Evolutionary conservation across 2,113 vertebrate species (phyloP).

Genomic region (Seriola dumerili): DNA sequence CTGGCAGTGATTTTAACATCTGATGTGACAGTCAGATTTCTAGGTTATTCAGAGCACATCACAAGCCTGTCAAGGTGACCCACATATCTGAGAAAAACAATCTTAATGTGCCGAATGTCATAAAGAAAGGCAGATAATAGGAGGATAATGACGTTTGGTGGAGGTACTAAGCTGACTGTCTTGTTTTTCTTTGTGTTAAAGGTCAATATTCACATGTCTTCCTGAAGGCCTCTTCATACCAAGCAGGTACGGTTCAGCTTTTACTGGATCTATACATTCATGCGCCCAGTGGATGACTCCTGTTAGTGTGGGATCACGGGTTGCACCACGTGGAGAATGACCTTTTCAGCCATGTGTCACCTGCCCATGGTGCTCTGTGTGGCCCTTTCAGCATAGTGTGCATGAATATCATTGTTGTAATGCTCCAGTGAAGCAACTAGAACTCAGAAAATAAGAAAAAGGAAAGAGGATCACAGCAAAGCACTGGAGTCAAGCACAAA

Average conservation of each 20-base stretch:
- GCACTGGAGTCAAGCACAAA: background rate
- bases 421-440: constrained; percentile 56
- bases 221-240: constrained; percentile 29
- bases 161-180: background rate
- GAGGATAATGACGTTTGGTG: background rate
- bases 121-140: constrained; percentile 14
- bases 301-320: constrained; percentile 42
- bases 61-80: constrained; percentile 44
- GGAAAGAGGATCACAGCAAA: constrained; percentile 17
- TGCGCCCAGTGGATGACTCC: constrained; percentile 44
- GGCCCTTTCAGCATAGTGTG: constrained; percentile 50
- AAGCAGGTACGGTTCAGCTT: background rate
- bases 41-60: constrained; percentile 18
- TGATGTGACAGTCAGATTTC: constrained; percentile 53
- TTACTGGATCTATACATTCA: constrained; percentile 45
- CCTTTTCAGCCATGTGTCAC: constrained; percentile 77
- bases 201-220: constrained; percentile 53
- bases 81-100: constrained; percentile 2
- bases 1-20: constrained; percentile 47
- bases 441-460: background rate
- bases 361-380: constrained; percentile 54
- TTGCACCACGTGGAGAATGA: constrained; percentile 65
- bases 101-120: background rate
- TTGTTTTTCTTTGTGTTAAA: constrained; percentile 50
- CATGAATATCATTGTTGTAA: constrained; percentile 57